phyloP scores from a whole-genome alignment of 2,888 invertebrate species.

The Sphaeridia pumilis region DNA sequence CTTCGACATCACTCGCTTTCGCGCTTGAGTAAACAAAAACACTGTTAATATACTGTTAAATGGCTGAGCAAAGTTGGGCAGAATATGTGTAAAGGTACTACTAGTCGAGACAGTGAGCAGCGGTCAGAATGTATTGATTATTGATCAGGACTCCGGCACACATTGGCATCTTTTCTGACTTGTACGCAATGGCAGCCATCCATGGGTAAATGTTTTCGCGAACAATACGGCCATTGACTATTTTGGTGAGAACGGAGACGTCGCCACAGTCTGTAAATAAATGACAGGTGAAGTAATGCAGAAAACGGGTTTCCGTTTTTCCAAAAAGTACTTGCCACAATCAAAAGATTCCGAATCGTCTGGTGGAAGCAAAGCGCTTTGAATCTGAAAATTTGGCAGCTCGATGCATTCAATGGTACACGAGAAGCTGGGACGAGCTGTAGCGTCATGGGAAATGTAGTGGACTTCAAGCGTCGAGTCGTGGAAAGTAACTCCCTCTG shows the following conservation, averaged over 20 bases:
- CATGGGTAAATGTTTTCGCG: conserved; percentile 4
- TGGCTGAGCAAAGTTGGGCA: neutral
- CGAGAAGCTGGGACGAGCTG: no score
- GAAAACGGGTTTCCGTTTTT: no score
- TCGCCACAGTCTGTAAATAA: conserved; percentile 9
- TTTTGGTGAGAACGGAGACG: neutral
- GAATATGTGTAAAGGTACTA: neutral
- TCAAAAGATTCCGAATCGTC: no score
- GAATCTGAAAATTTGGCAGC: no score
- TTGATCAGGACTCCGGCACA: conserved; percentile 41
- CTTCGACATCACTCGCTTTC: neutral
- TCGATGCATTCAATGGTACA: no score
- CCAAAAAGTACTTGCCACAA: no score
- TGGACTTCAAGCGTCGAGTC: no score
- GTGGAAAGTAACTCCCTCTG: no score
- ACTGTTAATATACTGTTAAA: neutral
- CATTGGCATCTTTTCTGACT: neutral
- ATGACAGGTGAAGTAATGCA: no score
- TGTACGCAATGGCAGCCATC: conserved; percentile 8
- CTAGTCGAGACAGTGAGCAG: conserved; percentile 40
- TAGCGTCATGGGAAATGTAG: no score
- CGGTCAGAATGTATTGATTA: conserved; percentile 40
- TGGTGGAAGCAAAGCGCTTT: no score
- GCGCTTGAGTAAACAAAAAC: neutral
- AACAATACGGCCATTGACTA: conserved; percentile 7